A percentile compares a stretch with the other conserved stretches of the same genome.
phyloP scores from a whole-genome alignment of 1,140 invertebrate genomes.

The Saxidomus purpurata region DNA sequence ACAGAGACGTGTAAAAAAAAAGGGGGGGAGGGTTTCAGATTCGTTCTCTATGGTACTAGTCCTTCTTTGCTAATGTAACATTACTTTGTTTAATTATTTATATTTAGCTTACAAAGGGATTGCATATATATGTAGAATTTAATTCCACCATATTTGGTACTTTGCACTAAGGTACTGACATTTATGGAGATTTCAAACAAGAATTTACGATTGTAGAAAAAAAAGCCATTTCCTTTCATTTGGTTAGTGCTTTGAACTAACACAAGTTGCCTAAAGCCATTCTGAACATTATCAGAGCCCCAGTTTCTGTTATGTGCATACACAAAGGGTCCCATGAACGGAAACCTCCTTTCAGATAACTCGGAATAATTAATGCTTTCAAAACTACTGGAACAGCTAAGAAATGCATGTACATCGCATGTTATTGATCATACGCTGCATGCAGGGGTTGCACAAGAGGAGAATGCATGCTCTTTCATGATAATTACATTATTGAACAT shows the following conservation, averaged over 20 bases:
- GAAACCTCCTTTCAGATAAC: conserved; percentile 10
- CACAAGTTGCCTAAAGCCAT: neutral
- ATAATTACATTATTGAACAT: conserved; percentile 57
- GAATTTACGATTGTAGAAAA: neutral
- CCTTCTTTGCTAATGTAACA: too few species aligned
- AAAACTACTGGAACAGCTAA: conserved; percentile 36
- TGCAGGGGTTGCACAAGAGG: conserved; percentile 36
- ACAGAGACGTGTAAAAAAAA: too few species aligned
- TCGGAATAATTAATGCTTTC: conserved; percentile 55
- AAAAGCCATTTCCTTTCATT: neutral
- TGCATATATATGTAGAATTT: too few species aligned
- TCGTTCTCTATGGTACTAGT: too few species aligned
- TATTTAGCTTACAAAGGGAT: too few species aligned
- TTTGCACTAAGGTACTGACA: too few species aligned
- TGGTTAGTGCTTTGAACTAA: neutral
- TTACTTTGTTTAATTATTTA: too few species aligned
- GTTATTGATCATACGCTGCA: conserved; percentile 48
- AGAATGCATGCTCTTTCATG: conserved; percentile 50
- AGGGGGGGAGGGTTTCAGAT: too few species aligned
- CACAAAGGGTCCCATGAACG: conserved; percentile 37
- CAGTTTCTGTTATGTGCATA: conserved; percentile 22
- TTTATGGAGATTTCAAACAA: neutral
- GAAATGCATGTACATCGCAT: conserved; percentile 61
- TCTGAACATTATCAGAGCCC: neutral
- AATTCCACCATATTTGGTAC: too few species aligned